These are phyloP conservation scores for Dendronephthya gigantea DNA, from an alignment of 64 coral and sea anemone genomes.

Conservation along the genomic window DNA sequence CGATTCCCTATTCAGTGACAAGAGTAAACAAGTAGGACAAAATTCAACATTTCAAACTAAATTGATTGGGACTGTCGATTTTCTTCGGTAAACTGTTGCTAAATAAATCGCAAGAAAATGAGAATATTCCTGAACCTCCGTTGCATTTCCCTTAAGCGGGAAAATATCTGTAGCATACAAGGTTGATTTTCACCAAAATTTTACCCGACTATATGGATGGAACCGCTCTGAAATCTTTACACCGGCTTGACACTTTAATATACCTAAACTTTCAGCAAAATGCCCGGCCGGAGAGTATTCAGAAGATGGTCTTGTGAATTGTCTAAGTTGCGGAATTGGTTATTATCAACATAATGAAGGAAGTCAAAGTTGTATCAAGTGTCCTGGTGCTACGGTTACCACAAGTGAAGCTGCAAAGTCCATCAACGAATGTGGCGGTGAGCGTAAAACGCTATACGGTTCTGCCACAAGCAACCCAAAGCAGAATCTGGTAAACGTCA, in stretches of 20 bases:
- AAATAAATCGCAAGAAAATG: too few species aligned
- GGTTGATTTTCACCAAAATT: not conserved
- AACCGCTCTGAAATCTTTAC: too few species aligned
- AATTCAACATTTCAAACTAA: too few species aligned
- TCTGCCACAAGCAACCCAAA: not conserved
- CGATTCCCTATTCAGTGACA: too few species aligned
- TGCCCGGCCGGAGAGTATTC: slow-evolving; percentile 71
- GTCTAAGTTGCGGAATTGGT: slow-evolving; percentile 51
- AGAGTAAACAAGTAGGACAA: too few species aligned
- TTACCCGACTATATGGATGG: not conserved
- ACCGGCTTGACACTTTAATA: not conserved
- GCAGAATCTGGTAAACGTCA: too few species aligned
- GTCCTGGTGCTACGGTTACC: slow-evolving; percentile 77
- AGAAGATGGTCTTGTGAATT: slow-evolving; percentile 57
- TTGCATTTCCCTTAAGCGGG: too few species aligned
- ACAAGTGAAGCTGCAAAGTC: slow-evolving; percentile 54
- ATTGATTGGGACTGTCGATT: too few species aligned
- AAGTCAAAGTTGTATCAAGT: slow-evolving; percentile 37
- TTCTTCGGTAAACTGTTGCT: too few species aligned
- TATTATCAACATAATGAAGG: slow-evolving; percentile 60
- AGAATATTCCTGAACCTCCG: too few species aligned
- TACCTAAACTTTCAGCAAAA: slow-evolving; percentile 28
- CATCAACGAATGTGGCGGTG: slow-evolving; percentile 79
- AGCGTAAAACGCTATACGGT: slow-evolving; percentile 4
- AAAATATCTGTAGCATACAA: too few species aligned